phyloP scores from a whole-genome alignment of 2,888 invertebrate genomes.

The Andrena chrysosceles region DNA sequence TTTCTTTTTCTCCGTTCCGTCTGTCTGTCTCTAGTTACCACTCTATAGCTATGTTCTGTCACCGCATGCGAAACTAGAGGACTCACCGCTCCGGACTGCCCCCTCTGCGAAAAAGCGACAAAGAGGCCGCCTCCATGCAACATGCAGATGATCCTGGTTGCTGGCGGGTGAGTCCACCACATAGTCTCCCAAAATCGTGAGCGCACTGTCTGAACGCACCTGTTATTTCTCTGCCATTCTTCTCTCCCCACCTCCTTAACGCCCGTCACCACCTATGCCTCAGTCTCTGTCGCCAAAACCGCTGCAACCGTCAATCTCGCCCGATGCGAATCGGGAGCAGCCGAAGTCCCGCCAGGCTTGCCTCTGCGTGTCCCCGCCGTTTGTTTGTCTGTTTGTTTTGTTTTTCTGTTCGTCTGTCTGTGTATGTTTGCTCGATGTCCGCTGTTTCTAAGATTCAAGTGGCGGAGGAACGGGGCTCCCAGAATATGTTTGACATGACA shows the following conservation, averaged over 20 bases:
- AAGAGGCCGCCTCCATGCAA: conserved; percentile 84
- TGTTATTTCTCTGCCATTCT: conserved; percentile 8
- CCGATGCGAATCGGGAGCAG: not conserved
- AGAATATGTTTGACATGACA: too few relatives aligned
- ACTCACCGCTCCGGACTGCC: conserved; percentile 74
- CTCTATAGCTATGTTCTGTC: conserved; percentile 76
- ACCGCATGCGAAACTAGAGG: conserved; percentile 76
- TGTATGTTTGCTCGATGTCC: conserved; percentile 7
- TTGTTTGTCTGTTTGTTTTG: not conserved
- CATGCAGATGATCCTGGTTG: conserved; percentile 86
- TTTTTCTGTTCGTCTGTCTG: not conserved
- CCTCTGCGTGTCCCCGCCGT: conserved; percentile 21
- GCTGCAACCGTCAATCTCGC: conserved; percentile 11
- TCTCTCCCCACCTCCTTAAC: not conserved
- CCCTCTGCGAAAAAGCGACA: conserved; percentile 77
- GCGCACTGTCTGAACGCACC: conserved; percentile 51
- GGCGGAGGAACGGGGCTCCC: not conserved
- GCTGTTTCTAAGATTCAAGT: not conserved
- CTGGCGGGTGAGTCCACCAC: conserved; percentile 85
- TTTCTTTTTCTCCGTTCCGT: conserved; percentile 55
- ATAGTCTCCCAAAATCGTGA: conserved; percentile 70
- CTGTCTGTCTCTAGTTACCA: conserved; percentile 71
- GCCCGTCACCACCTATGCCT: not conserved
- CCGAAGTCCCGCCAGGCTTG: conserved; percentile 32
- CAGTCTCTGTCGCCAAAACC: conserved; percentile 14